Base-by-base conservation (phyloP, 2,888 invertebrate genomes). In the Malachius bipustulatus region DNA sequence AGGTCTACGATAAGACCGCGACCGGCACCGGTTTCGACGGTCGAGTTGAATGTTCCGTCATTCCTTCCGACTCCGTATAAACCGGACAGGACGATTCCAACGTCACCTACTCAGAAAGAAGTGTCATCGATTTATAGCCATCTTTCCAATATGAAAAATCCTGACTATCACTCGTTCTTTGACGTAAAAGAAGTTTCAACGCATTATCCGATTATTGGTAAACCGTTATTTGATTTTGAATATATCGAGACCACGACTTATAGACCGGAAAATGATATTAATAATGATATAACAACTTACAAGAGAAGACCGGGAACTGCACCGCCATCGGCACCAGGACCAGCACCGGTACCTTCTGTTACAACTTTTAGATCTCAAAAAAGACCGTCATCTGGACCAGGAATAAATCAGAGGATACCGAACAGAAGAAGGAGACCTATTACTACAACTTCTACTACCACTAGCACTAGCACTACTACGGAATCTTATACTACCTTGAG, bases 111-210 rank as follows among this genome's bases (percentile, higher is more conserved):
- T 2, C 59, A 61, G 46, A 51, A 49, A 31, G 62, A 63, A 39
- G 55, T 56, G 3, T 59, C 62, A 0, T 57, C 61, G 0, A 52
- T 63, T 33, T 64, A 60, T 44, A 47, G 52, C 1, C 53, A 59
- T 47, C 45, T 63, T 28, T 56, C 39, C 2, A 39, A 39, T 15
- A 27, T 9, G 2, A 19, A 19, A 8, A 31, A 34, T 3, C 34
- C 34, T 11, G 13, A 24, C 4, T 28, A 48, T 32, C 47, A 40
- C 19, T 30, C 44, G 13, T 55, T 47, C 37, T 63, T 56, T 39
- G 57, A 55, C 40, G 49, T 62, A 14, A 62, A 62, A 42, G 63
- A 63, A 40, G 62, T 63, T 10, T 63, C 63, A 1, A 63, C 63
- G 1, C 63, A 63, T 50, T 63, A 56, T 42, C 63, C 63, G 4